Percentiles rank a stretch among this genome's conserved stretches.
These are phyloP conservation scores for Enteromius viviparus DNA, from an alignment of 2,797 vertebrate genomes.

Conservation along the genomic window DNA sequence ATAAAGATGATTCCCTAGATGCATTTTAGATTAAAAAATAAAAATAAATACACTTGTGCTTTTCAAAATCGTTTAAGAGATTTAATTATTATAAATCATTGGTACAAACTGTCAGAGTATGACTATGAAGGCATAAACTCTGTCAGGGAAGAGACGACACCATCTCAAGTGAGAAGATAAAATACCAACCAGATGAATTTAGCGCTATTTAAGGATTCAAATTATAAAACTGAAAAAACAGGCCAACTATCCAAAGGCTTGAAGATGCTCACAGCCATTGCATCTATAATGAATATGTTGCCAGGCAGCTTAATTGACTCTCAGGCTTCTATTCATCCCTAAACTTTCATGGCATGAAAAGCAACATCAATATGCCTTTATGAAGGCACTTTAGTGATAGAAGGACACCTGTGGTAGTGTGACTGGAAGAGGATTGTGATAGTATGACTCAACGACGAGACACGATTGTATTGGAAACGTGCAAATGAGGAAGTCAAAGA, in stretches of 20 bases:
- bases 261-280: neutral
- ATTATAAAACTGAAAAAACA: neutral
- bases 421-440: slow-evolving; percentile 16
- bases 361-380: slow-evolving; percentile 53
- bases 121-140: neutral
- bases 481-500: neutral
- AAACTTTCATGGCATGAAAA: slow-evolving; percentile 57
- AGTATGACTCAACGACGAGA: slow-evolving; percentile 9
- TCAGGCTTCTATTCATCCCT: slow-evolving; percentile 54
- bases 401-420: slow-evolving; percentile 19
- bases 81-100: neutral
- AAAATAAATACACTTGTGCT: slow-evolving; percentile 20
- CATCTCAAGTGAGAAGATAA: neutral
- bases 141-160: neutral
- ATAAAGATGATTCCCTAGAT: neutral
- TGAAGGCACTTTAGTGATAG: slow-evolving; percentile 38
- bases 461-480: neutral
- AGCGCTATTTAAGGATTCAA: neutral
- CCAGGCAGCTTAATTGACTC: slow-evolving; percentile 25
- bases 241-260: neutral
- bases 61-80: neutral
- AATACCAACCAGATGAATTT: slow-evolving; percentile 8
- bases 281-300: slow-evolving; percentile 7
- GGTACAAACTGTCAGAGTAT: neutral
- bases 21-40: slow-evolving; percentile 7